These are phyloP conservation scores for Propithecus coquereli DNA, from an alignment of 2,113 vertebrate genomes.

Conservation along the genomic window DNA sequence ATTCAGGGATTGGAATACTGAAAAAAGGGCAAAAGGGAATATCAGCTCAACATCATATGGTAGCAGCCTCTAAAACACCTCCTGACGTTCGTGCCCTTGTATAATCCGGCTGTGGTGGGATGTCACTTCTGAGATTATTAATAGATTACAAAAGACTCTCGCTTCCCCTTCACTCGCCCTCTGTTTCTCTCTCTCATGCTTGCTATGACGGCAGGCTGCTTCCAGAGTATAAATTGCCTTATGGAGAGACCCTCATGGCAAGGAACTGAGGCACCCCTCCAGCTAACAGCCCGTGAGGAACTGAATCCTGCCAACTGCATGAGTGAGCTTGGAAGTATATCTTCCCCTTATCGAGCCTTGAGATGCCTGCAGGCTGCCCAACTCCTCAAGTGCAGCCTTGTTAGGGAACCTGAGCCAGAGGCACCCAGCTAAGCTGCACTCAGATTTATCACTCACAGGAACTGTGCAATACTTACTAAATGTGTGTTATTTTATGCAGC, in stretches of 20 bases:
- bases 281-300: not conserved
- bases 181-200: not conserved
- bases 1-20: not conserved
- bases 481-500: not conserved
- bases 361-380: not conserved
- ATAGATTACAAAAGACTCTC: not conserved
- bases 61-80: not conserved
- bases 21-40: not conserved
- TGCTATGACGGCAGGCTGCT: not conserved
- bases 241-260: not conserved
- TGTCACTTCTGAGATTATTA: not conserved
- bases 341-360: not conserved
- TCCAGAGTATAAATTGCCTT: not conserved
- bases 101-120: not conserved
- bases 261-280: no score
- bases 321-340: not conserved
- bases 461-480: not conserved
- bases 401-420: not conserved
- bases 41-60: not conserved
- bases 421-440: no score
- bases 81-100: not conserved
- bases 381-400: not conserved
- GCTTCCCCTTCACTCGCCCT: not conserved
- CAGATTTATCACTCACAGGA: not conserved
- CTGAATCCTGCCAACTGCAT: not conserved